A percentile compares a stretch with the other conserved stretches of the same genome.
Evolutionary conservation across 1,140 invertebrate species (phyloP).

Genomic region (Zaprionus tsacasi): DNA sequence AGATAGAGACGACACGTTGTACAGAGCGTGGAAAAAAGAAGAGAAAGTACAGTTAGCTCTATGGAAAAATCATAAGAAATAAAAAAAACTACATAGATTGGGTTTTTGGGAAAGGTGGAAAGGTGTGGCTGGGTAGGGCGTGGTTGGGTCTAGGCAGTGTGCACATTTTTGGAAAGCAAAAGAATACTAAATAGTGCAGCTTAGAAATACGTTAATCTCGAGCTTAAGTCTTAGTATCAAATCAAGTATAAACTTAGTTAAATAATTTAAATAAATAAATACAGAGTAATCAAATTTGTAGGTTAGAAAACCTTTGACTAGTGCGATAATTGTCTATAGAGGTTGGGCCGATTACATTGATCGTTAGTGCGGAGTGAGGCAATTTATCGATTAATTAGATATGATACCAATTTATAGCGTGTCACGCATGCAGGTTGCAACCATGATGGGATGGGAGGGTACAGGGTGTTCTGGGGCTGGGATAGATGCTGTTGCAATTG

Average conservation of each 20-base stretch:
- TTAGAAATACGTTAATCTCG: not conserved
- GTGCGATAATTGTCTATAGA: not conserved
- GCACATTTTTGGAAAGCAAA: not conserved
- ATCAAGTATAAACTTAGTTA: not conserved
- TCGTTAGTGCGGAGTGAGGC: not conserved
- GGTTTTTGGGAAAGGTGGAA: not conserved
- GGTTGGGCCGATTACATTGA: not conserved
- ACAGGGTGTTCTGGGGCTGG: not conserved
- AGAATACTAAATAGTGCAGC: not conserved
- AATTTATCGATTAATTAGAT: not conserved
- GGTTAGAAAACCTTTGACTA: not conserved
- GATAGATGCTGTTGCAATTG: not conserved
- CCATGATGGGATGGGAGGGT: too few relatives aligned
- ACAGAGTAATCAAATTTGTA: not conserved
- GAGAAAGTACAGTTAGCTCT: slow-evolving; percentile 65
- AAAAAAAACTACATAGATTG: too few relatives aligned
- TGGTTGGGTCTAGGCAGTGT: not conserved
- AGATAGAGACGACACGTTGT: slow-evolving; percentile 26
- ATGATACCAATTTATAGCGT: not conserved
- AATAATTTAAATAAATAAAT: not conserved
- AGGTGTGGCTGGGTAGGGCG: not conserved
- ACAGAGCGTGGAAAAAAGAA: slow-evolving; percentile 47
- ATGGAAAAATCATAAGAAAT: slow-evolving; percentile 15
- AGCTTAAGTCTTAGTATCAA: not conserved
- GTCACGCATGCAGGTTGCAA: slow-evolving; percentile 1